These are phyloP conservation scores for Danaus chrysippus DNA, from an alignment of 2,888 invertebrate species.

Conservation along the genomic window DNA sequence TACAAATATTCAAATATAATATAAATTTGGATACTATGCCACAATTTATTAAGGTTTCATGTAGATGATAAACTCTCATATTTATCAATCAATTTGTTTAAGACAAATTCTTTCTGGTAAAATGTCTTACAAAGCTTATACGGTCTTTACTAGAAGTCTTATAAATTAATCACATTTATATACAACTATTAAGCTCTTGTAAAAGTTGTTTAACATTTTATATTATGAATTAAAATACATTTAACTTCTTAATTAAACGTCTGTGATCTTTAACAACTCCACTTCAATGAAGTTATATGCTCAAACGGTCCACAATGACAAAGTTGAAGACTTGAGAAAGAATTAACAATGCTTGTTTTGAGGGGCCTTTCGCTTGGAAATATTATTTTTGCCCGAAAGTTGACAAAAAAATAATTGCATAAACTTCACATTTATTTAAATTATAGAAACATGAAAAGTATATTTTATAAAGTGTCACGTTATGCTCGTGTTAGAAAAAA, in stretches of 20 bases:
- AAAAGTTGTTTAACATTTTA: background rate
- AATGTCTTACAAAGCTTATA: too few species aligned
- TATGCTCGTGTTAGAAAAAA: slow-evolving; percentile 3
- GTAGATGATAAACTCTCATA: too few species aligned
- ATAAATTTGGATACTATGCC: too few species aligned
- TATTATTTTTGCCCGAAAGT: slow-evolving; percentile 57
- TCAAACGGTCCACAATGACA: slow-evolving; percentile 74
- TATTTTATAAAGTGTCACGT: background rate
- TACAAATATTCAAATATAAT: too few species aligned
- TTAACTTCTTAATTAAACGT: slow-evolving; percentile 31
- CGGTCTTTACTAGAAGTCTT: too few species aligned
- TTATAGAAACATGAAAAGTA: background rate
- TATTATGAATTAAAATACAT: background rate
- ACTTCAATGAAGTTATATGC: slow-evolving; percentile 77
- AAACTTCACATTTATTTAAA: slow-evolving; percentile 4
- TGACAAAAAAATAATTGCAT: slow-evolving; percentile 42
- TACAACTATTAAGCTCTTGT: too few species aligned
- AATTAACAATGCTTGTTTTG: slow-evolving; percentile 77
- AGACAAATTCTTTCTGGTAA: too few species aligned
- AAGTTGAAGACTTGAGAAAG: slow-evolving; percentile 70
- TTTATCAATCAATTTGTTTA: too few species aligned
- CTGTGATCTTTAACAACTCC: slow-evolving; percentile 69
- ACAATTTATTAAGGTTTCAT: too few species aligned
- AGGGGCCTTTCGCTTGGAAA: slow-evolving; percentile 54
- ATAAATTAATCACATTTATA: too few species aligned